Conservation (phyloP, 1,140 invertebrate species). For the Chironomus striatipennis region DNA sequence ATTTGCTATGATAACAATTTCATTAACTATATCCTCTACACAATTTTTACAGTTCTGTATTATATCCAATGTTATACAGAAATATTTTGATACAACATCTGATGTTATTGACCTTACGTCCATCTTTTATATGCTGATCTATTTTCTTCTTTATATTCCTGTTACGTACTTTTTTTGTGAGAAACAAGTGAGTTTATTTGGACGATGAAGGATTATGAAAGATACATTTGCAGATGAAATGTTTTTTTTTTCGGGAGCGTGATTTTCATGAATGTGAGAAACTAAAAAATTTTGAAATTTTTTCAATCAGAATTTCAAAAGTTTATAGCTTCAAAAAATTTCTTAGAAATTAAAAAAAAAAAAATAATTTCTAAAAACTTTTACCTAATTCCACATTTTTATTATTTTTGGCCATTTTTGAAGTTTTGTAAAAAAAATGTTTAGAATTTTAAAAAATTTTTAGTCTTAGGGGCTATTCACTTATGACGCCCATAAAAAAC, state of each 20-base stretch:
- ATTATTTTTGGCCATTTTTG: too few relatives aligned
- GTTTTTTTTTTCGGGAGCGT: neutral
- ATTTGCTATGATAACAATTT: neutral
- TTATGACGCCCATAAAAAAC: too few relatives aligned
- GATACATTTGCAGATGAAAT: neutral
- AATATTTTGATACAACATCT: neutral
- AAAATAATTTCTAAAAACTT: too few relatives aligned
- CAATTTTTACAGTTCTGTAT: constrained; percentile 17
- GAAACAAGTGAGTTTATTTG: neutral
- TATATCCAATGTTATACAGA: neutral
- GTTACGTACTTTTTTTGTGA: neutral
- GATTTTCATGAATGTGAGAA: too few relatives aligned
- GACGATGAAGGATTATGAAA: neutral
- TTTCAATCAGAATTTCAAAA: too few relatives aligned
- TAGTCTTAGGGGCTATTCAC: too few relatives aligned
- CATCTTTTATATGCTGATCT: constrained; percentile 5
- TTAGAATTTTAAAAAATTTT: too few relatives aligned
- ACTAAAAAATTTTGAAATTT: too few relatives aligned
- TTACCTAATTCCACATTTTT: too few relatives aligned
- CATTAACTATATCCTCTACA: neutral
- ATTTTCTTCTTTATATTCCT: constrained; percentile 14
- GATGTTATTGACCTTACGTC: constrained; percentile 5
- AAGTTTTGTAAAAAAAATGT: too few relatives aligned
- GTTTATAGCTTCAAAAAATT: too few relatives aligned
- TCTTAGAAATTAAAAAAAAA: too few relatives aligned